phyloP scores from a whole-genome alignment of 2,113 vertebrate genomes.

The Seriola quinqueradiata region DNA sequence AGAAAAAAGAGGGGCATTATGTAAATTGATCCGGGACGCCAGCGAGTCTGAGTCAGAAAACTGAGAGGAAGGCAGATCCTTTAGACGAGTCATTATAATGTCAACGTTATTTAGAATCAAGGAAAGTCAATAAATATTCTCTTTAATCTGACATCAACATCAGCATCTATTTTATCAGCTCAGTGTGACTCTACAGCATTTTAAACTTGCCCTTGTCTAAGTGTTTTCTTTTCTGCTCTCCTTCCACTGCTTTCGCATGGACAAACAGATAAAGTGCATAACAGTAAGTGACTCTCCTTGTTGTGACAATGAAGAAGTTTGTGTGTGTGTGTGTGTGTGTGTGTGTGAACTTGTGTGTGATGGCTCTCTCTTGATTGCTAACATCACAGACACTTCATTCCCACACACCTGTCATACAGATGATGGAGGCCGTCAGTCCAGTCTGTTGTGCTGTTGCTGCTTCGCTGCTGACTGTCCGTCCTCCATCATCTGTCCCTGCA shows the following conservation, averaged over 20 bases:
- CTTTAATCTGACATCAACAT: background rate
- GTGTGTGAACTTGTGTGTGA: background rate
- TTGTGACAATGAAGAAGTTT: background rate
- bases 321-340: no score
- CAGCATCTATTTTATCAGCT: background rate
- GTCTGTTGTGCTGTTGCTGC: background rate
- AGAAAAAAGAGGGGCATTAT: background rate
- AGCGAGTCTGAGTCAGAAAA: conserved; percentile 42
- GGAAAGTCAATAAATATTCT: background rate
- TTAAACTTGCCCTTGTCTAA: background rate
- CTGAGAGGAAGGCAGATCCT: background rate
- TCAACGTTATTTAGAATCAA: conserved; percentile 1
- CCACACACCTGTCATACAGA: background rate
- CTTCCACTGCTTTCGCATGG: conserved; percentile 56
- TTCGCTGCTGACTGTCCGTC: background rate
- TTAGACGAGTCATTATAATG: background rate
- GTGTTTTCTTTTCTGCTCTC: conserved; percentile 35
- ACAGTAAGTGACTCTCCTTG: conserved; percentile 75
- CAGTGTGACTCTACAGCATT: background rate
- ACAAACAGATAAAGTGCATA: conserved; percentile 72
- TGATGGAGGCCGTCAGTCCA: background rate
- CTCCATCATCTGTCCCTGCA: background rate
- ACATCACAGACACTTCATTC: background rate
- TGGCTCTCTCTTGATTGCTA: background rate
- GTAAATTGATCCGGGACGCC: conserved; percentile 52